phyloP scores from a whole-genome alignment of 2,113 vertebrate species.

The Scomber japonicus region DNA sequence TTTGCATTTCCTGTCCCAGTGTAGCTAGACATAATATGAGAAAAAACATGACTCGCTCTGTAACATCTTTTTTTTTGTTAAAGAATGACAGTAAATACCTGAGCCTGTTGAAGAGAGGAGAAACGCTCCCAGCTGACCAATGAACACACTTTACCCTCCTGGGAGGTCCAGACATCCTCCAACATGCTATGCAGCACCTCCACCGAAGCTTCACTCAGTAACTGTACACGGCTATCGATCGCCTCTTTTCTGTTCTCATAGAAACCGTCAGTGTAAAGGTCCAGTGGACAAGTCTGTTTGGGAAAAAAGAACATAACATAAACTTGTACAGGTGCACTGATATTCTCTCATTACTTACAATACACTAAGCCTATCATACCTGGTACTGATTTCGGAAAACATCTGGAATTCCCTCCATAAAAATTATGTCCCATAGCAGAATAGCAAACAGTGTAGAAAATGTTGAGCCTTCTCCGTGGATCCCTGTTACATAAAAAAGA shows the following conservation, averaged over 20 bases:
- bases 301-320: not conserved
- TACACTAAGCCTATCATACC: conserved; percentile 76
- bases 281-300: conserved; percentile 89
- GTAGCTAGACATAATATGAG: not conserved
- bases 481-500: conserved; percentile 82
- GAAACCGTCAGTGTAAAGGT: conserved; percentile 94
- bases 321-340: not conserved
- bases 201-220: conserved; percentile 81
- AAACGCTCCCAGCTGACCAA: conserved; percentile 94
- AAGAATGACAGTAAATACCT: conserved; percentile 83
- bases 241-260: conserved; percentile 87
- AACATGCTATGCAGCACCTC: conserved; percentile 85
- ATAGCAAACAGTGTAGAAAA: conserved; percentile 92
- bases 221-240: conserved; percentile 86
- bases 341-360: not conserved
- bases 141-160: conserved; percentile 88
- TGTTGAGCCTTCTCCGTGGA: conserved; percentile 96
- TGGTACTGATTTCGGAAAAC: conserved; percentile 94
- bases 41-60: not conserved
- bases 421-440: conserved; percentile 94
- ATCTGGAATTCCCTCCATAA: conserved; percentile 91
- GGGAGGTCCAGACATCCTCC: conserved; percentile 87
- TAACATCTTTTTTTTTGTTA: no score
- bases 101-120: conserved; percentile 90
- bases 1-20: not conserved